phyloP scores from a whole-genome alignment of 2,888 invertebrate species.

The Coelopa pilipes region DNA sequence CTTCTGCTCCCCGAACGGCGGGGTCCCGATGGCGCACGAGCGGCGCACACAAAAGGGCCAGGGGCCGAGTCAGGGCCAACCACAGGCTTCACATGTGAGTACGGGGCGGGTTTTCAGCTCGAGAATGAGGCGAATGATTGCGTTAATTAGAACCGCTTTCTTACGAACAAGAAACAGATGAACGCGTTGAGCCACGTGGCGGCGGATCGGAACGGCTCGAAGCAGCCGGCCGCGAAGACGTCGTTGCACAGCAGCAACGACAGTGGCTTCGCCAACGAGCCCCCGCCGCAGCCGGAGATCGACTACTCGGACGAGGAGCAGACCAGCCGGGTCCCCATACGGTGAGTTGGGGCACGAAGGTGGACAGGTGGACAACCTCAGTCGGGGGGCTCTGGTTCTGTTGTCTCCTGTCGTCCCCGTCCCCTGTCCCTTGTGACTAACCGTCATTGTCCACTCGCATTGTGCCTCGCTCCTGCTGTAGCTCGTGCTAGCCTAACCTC shows the following conservation, averaged over 20 bases:
- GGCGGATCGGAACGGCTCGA: conserved; percentile 35
- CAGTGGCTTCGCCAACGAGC: conserved; percentile 90
- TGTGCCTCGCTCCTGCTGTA: neutral
- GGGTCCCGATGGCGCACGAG: conserved; percentile 56
- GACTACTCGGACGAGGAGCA: conserved; percentile 92
- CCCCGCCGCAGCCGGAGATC: conserved; percentile 86
- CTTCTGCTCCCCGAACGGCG: conserved; percentile 61
- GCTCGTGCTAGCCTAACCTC: too few relatives aligned
- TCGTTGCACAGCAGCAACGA: conserved; percentile 92
- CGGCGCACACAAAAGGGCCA: conserved; percentile 57
- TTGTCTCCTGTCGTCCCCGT: neutral
- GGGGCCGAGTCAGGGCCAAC: conserved; percentile 55
- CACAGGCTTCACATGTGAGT: conserved; percentile 54
- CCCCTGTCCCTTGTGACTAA: neutral
- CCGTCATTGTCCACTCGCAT: neutral
- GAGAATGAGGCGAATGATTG: neutral
- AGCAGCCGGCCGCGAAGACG: conserved; percentile 71
- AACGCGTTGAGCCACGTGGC: conserved; percentile 48
- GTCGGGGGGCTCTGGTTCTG: too few relatives aligned
- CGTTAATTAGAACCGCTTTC: conserved; percentile 39
- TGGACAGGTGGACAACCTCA: neutral
- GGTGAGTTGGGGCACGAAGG: conserved; percentile 63
- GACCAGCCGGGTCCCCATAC: conserved; percentile 70
- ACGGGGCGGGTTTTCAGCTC: neutral
- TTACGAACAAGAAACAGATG: conserved; percentile 37